A percentile compares a stretch with the other conserved stretches of the same genome.
Conservation (phyloP, 2,888 invertebrate genomes). For the Mellilla xanthometata region DNA sequence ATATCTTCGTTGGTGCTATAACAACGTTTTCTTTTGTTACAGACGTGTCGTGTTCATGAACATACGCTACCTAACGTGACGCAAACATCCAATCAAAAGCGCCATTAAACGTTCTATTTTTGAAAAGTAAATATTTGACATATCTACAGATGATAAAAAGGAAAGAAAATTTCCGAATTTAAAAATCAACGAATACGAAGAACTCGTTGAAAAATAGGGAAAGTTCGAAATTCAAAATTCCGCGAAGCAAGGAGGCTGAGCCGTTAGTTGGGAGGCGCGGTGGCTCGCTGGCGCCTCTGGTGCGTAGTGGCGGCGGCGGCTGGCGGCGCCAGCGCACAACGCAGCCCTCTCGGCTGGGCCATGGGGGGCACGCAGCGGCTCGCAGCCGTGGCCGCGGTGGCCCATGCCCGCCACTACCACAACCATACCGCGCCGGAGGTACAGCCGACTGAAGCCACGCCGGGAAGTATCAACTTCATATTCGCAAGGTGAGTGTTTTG, state of each 20-base stretch:
- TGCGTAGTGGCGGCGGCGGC: constrained; percentile 63
- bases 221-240: background rate
- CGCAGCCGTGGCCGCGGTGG: constrained; percentile 80
- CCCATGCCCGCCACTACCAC: constrained; percentile 68
- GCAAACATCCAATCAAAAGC: no score
- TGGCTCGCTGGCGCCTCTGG: constrained; percentile 68
- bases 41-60: no score
- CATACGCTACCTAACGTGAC: no score
- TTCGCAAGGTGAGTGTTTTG: constrained; percentile 91
- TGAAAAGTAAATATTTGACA: no score
- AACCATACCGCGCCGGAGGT: constrained; percentile 73
- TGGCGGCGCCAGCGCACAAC: constrained; percentile 69
- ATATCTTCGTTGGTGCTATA: no score
- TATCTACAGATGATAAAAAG: no score
- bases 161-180: no score
- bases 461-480: constrained; percentile 84
- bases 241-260: background rate
- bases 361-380: constrained; percentile 86
- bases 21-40: no score
- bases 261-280: constrained; percentile 33
- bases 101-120: no score
- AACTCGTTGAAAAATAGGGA: no score
- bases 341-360: constrained; percentile 81
- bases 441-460: constrained; percentile 55
- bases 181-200: no score